phyloP scores from a whole-genome alignment of 2,888 invertebrate genomes.

The Agelastica alni region DNA sequence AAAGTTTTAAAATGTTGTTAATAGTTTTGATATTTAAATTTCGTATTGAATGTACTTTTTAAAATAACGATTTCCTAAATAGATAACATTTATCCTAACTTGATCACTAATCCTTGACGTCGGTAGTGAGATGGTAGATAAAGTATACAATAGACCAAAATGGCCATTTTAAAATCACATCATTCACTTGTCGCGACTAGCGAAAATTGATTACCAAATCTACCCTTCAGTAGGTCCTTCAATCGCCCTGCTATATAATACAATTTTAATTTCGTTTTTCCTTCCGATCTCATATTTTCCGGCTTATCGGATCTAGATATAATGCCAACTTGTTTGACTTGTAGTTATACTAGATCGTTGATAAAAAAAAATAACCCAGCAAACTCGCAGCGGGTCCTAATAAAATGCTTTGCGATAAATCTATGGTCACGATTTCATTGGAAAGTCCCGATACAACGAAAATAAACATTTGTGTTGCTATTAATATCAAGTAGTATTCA shows the following conservation, averaged over 20 bases:
- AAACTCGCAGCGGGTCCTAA: background rate
- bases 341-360: constrained; percentile 47
- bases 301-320: constrained; percentile 42
- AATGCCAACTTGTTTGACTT: constrained; percentile 46
- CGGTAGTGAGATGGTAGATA: constrained; percentile 3
- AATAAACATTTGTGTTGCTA: too few relatives aligned
- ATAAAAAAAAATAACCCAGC: constrained; percentile 35
- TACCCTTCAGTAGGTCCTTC: constrained; percentile 23
- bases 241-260: constrained; percentile 31
- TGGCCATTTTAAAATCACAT: constrained; percentile 23
- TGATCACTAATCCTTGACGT: constrained; percentile 6
- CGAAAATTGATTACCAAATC: constrained; percentile 22
- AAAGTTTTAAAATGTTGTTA: too few relatives aligned
- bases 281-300: constrained; percentile 44
- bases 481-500: too few relatives aligned
- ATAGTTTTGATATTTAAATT: too few relatives aligned
- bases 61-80: too few relatives aligned
- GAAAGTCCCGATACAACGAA: too few relatives aligned
- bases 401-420: background rate
- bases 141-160: constrained; percentile 7
- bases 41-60: too few relatives aligned
- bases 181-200: constrained; percentile 22
- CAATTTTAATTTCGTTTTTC: constrained; percentile 48
- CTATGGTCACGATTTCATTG: background rate
- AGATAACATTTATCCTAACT: constrained; percentile 5